Evolutionary conservation across 2,888 invertebrate species (phyloP).

Genomic region (Agrochola lychnidis): DNA sequence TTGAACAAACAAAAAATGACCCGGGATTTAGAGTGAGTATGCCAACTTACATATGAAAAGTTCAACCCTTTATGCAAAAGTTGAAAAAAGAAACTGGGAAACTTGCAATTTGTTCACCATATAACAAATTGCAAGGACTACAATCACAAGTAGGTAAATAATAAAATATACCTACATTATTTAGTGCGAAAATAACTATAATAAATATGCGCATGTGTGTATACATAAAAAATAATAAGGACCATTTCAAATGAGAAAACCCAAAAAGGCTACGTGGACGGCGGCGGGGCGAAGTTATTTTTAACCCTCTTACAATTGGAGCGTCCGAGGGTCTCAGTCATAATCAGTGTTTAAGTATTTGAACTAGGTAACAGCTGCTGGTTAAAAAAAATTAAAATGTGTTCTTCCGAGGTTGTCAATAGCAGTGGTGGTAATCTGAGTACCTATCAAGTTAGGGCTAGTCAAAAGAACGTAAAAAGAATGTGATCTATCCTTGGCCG

Average conservation of each 20-base stretch:
- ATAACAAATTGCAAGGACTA: constrained; percentile 14
- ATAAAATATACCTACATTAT: neutral
- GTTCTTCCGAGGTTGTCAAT: neutral
- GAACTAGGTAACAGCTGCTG: neutral
- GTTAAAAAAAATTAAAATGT: too few relatives aligned
- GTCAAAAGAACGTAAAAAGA: neutral
- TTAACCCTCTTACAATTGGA: constrained; percentile 4
- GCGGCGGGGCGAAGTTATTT: constrained; percentile 21
- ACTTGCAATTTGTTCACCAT: neutral
- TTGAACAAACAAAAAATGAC: neutral
- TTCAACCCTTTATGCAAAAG: neutral
- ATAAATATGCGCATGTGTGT: constrained; percentile 8
- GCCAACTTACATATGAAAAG: neutral
- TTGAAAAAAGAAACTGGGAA: neutral
- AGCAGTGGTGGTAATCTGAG: neutral
- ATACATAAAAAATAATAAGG: constrained; percentile 34
- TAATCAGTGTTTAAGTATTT: neutral
- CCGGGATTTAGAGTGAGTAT: neutral
- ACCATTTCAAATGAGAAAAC: constrained; percentile 25
- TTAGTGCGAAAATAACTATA: constrained; percentile 8
- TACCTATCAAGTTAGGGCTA: constrained; percentile 1
- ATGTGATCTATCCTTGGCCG: neutral
- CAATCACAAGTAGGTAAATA: neutral
- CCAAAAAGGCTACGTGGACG: constrained; percentile 34
- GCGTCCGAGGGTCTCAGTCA: neutral